phyloP scores from a whole-genome alignment of 2,888 invertebrate genomes.

The Catocala nupta region DNA sequence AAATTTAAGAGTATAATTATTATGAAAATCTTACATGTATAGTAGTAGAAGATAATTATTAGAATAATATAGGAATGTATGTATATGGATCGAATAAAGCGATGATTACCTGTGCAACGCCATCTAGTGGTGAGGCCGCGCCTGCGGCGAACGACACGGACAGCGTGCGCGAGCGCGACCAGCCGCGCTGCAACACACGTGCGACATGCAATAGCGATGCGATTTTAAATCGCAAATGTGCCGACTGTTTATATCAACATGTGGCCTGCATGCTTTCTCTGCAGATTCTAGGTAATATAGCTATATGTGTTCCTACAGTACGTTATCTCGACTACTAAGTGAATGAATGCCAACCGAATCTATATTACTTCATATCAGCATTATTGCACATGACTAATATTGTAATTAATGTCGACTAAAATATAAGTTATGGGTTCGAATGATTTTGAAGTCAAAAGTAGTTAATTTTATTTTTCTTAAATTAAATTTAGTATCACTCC shows the following conservation, averaged over 20 bases:
- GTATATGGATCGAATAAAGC: slow-evolving; percentile 36
- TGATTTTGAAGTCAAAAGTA: background rate
- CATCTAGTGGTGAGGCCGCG: slow-evolving; percentile 92
- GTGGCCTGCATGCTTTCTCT: slow-evolving; percentile 11
- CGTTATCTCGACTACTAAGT: background rate
- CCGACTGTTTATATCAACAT: slow-evolving; percentile 10
- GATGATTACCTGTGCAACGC: slow-evolving; percentile 87
- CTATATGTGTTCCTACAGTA: background rate
- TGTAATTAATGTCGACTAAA: background rate
- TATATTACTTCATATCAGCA: background rate
- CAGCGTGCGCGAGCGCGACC: slow-evolving; percentile 96
- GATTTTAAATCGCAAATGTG: slow-evolving; percentile 42
- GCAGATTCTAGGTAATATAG: slow-evolving; percentile 5
- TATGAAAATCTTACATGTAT: background rate
- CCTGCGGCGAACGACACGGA: slow-evolving; percentile 95
- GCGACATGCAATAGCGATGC: slow-evolving; percentile 70
- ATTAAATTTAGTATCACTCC: slow-evolving; percentile 9
- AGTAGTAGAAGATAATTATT: background rate
- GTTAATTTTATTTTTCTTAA: background rate
- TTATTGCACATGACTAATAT: background rate
- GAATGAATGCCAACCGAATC: slow-evolving; percentile 7
- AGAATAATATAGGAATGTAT: slow-evolving; percentile 4
- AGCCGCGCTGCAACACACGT: slow-evolving; percentile 90
- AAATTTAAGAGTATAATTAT: too few species aligned
- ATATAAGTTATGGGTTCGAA: background rate